Evolutionary conservation across 2,888 invertebrate species (phyloP), one percentile per base, ranked within the genome.

Genomic region (Tolmerus cingulatus): DNA sequence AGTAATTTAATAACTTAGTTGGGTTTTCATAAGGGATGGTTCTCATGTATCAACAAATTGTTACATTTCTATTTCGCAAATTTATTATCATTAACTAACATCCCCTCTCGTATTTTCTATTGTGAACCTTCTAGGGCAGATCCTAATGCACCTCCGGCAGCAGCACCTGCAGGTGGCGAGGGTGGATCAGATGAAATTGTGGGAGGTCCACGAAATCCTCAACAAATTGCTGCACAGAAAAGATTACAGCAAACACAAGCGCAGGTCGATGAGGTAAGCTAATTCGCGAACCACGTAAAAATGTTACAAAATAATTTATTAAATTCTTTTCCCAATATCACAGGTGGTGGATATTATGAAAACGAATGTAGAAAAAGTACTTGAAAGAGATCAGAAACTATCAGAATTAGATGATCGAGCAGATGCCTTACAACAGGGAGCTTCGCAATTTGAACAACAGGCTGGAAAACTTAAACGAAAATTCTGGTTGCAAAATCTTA

Each of bases 401-500:
- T 97, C 98, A 51, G 98, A 98, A 93, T 93, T 98, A 88, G 98
- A 99, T 91, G 97, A 98, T 92, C 95, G 98, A 94, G 98, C 98
- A 91, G 98, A 98, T 94, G 98, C 98, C 88, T 93, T 98, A 87
- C 97, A 98, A 91, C 96, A 98, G 92, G 98, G 98, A 74, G 98
- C 98, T 85, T 98, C 98, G 91, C 97, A 98, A 91, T 99, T 99
- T 92, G 98, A 98, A 92, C 98, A 98, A 90, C 98, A 98, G 92
- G 98, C 98, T 88, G 98, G 98, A 91, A 98, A 98, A 94, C 94
- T 98, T 92, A 98, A 98, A 94, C 95, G 98, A 92, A 98, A 98
- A 93, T 98, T 97, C 92, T 99, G 98, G 98, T 96, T 98, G 95
- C 98, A 98, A 93, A 99, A 99, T 93, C 94, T 98, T 91, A 98